Evolutionary conservation across 2,113 vertebrate species (phyloP).

Genomic region (Machaerirhynchus nigripectus): DNA sequence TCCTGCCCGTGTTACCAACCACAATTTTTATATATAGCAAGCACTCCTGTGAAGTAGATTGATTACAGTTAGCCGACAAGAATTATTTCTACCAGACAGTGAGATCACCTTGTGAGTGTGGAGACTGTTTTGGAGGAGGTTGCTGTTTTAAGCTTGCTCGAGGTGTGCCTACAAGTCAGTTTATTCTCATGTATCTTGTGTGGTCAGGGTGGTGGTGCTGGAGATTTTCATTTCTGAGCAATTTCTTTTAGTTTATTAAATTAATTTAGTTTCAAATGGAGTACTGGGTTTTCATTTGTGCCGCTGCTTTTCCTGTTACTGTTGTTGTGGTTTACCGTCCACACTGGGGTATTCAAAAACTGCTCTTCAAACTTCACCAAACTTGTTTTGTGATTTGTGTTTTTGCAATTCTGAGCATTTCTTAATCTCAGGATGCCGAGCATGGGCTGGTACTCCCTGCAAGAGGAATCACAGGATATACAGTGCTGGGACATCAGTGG

Average conservation of each 20-base stretch:
- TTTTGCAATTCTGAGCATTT: neutral
- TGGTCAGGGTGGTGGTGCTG: conserved; percentile 45
- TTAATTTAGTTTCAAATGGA: conserved; percentile 50
- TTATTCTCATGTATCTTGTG: conserved; percentile 47
- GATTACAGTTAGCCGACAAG: conserved; percentile 2
- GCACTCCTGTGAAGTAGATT: conserved; percentile 15
- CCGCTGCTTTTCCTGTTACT: conserved; percentile 70
- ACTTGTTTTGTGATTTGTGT: conserved; percentile 29
- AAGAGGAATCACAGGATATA: neutral
- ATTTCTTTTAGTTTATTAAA: conserved; percentile 60
- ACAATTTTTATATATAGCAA: conserved; percentile 7
- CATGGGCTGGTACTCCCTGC: neutral
- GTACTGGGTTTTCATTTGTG: conserved; percentile 62
- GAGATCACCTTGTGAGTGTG: conserved; percentile 6
- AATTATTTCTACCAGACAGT: conserved; percentile 27
- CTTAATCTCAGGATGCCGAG: neutral
- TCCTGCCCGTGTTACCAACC: neutral
- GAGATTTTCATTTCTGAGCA: conserved; percentile 59
- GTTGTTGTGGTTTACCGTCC: conserved; percentile 71
- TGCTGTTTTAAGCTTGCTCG: conserved; percentile 8
- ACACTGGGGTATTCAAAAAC: conserved; percentile 44
- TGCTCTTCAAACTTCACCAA: conserved; percentile 23
- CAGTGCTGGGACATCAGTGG: neutral
- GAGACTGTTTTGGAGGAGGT: conserved; percentile 19
- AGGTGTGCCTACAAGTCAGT: conserved; percentile 47